Percentiles rank a stretch among this genome's conserved stretches.
phyloP scores from a whole-genome alignment of 35 echinoderm and acorn worm genomes.

The Amphiura filiformis region DNA sequence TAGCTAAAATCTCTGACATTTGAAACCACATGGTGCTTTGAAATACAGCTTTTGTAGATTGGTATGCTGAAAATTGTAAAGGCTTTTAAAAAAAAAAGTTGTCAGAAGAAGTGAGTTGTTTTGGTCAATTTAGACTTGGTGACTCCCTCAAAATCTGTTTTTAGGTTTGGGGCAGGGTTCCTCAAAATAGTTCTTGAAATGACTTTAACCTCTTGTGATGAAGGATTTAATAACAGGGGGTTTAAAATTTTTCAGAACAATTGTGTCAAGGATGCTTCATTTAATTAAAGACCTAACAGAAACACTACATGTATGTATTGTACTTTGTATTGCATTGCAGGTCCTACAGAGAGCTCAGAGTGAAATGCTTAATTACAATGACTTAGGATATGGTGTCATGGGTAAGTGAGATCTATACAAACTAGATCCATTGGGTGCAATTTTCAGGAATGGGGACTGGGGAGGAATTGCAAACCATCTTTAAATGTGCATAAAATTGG shows the following conservation, averaged over 20 bases:
- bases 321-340: conserved; percentile 23
- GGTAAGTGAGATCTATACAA: conserved; percentile 48
- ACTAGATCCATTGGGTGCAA: neutral
- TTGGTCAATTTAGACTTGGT: too few relatives aligned
- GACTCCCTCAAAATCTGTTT: too few relatives aligned
- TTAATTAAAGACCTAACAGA: neutral
- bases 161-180: too few relatives aligned
- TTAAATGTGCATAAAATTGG: neutral
- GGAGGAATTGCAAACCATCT: neutral
- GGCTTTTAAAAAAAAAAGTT: too few relatives aligned
- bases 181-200: neutral
- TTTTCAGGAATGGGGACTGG: neutral
- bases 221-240: neutral
- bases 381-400: conserved; percentile 81
- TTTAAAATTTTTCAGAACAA: neutral
- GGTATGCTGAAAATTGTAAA: too few relatives aligned
- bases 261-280: neutral
- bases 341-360: conserved; percentile 72
- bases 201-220: neutral
- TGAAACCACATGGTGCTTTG: too few relatives aligned
- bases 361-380: conserved; percentile 83
- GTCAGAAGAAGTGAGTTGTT: too few relatives aligned
- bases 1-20: too few relatives aligned
- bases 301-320: neutral
- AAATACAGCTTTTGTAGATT: too few relatives aligned